Evolutionary conservation across 2,113 vertebrate species (phyloP).

Genomic region (Talpa occidentalis): DNA sequence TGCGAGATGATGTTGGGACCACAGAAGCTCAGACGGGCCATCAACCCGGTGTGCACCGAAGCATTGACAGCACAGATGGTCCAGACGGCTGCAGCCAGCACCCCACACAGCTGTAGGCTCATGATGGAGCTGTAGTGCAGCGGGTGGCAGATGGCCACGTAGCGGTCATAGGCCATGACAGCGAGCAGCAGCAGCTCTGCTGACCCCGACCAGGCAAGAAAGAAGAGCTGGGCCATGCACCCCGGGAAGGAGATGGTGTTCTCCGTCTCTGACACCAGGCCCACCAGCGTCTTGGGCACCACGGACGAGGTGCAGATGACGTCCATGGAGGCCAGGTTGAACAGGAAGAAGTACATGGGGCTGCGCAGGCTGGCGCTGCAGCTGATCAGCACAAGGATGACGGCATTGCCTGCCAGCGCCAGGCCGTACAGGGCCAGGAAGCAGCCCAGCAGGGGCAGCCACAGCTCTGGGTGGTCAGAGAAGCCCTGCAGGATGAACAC

Average conservation of each 20-base stretch:
- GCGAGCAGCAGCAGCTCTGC: constrained; percentile 60
- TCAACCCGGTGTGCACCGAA: not conserved
- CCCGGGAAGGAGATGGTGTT: constrained; percentile 37
- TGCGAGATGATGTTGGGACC: not conserved
- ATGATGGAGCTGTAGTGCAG: constrained; percentile 52
- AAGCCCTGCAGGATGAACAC: not conserved
- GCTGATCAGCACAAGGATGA: constrained; percentile 3
- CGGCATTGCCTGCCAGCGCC: not conserved
- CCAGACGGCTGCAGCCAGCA: not conserved
- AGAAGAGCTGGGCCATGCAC: constrained; percentile 56
- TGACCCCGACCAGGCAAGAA: constrained; percentile 34
- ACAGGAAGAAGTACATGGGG: constrained; percentile 66
- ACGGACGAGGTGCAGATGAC: constrained; percentile 55
- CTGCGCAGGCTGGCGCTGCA: constrained; percentile 53
- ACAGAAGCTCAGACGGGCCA: not conserved
- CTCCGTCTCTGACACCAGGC: not conserved
- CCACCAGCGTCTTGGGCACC: constrained; percentile 46
- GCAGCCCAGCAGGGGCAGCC: not conserved
- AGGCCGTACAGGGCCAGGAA: not conserved
- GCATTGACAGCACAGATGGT: not conserved
- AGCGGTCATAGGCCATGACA: constrained; percentile 72
- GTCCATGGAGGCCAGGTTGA: constrained; percentile 58
- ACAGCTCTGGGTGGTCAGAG: not conserved
- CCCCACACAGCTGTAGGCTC: not conserved
- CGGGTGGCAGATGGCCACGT: constrained; percentile 76